Evolutionary conservation across 2,888 invertebrate genomes (phyloP), one percentile per base, ranked within the genome.

Genomic region (Dascillus cervinus): DNA sequence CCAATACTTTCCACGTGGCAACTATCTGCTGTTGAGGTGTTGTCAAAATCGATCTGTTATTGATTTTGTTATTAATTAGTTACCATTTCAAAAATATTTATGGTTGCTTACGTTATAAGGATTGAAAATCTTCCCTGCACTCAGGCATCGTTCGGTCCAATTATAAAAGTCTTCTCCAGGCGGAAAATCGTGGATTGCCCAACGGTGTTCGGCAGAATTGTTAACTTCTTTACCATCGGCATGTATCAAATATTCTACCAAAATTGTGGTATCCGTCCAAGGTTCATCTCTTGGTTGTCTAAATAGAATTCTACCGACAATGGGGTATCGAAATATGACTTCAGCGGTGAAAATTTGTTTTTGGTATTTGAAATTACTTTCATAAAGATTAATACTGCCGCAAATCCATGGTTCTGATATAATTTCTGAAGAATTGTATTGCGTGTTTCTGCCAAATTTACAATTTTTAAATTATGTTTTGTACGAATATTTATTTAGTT

Each of bases 161-260:
- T 89, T 87, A 61, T 90, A 90, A 64, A 82, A 92, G 64, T 94
- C 94, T 37, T 75, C 77, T 10, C 87, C 89, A 0, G 90, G 86
- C 0, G 84, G 72, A 43, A 73, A 66, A 34, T 77, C 79, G 58
- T 91, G 87, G 10, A 94, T 71, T 6, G 83, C 82, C 91, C 92
- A 94, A 42, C 86, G 75, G 60, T 87, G 87, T 6, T 72, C 71
- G 22, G 69, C 70, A 0, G 83, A 79, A 58, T 81, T 81, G 59
- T 87, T 86, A 33, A 82, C 66, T 30, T 73, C 75, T 2, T 83
- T 76, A 0, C 90, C 90, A 61, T 94, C 91, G 0, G 86, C 85
- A 61, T 92, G 91, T 14, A 90, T 79, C 50, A 95, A 65, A 54
- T 82, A 80, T 59, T 90, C 89, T 15, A 89, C 72, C 36, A 89